These are phyloP conservation scores for Sisyra nigra DNA, from an alignment of 2,888 invertebrate genomes.

Conservation along the genomic window DNA sequence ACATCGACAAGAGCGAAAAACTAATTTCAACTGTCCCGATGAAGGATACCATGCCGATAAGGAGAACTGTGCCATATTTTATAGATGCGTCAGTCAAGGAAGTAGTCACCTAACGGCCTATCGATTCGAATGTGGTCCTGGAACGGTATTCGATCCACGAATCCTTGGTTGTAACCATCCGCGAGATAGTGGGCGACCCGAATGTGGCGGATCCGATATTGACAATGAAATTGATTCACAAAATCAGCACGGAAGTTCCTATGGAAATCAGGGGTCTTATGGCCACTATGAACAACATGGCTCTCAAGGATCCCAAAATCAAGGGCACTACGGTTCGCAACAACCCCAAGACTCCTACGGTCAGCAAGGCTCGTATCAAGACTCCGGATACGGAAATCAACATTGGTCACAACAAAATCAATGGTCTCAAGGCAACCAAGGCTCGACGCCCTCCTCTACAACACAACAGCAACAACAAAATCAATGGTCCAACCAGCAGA, in stretches of 20 bases:
- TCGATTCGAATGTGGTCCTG: constrained; percentile 55
- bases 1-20: constrained; percentile 10
- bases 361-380: not conserved
- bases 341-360: not conserved
- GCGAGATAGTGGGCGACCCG: constrained; percentile 44
- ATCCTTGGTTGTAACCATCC: constrained; percentile 55
- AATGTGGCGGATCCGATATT: constrained; percentile 36
- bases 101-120: constrained; percentile 37
- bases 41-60: constrained; percentile 61
- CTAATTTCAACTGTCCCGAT: constrained; percentile 35
- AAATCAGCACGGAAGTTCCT: constrained; percentile 18
- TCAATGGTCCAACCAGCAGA: constrained; percentile 9
- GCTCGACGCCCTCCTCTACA: not conserved
- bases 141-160: constrained; percentile 56
- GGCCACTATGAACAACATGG: not conserved
- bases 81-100: constrained; percentile 52
- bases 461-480: not conserved
- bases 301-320: constrained; percentile 5
- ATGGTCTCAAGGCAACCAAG: constrained; percentile 1
- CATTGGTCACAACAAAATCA: not conserved
- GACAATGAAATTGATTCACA: constrained; percentile 31
- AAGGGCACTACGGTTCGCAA: not conserved
- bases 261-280: constrained; percentile 11
- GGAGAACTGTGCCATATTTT: constrained; percentile 55
- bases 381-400: not conserved